Evolutionary conservation across 2,888 invertebrate genomes (phyloP), one percentile per base, ranked within the genome.

Genomic region (Drosophila phalerata): DNA sequence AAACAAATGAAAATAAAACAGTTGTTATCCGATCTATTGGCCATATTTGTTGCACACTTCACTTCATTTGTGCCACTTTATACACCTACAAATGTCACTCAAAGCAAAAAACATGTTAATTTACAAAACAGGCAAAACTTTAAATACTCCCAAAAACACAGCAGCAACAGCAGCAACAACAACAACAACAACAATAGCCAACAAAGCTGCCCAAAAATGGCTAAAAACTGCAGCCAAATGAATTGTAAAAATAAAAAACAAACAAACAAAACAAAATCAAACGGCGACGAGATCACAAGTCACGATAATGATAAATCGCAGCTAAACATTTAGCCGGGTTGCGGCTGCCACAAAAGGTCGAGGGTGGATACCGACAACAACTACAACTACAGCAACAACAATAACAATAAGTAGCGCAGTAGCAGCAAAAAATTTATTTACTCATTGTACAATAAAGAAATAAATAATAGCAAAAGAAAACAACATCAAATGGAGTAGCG

Each of bases 251-350:
- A 72, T 56, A 53, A 52, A 30, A 22, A 49, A 51, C 9, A 47
- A 45, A 34, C 8, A 19, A 34, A 34, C n/a, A 70, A 56, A 58
- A 69, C 60, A 71, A 80, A 82, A 77, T 79, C 72, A 81, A 86
- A 83, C 79, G 72, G 71, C 78, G 73, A 80, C 80, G 73, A 85
- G 86, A 88, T 86, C 86, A 86, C 88, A 88, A 86, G 86, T 85
- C 86, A 86, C 86, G 86, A 86, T 86, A 86, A 86, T 86, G 88
- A 86, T 86, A 86, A 86, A 86, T 86, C 88, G 86, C 86, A 88
- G 79, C 73, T 73, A 85, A 86, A 85, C 88, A 88, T 88, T 86
- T 88, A 85, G 80, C 79, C 84, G 75, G 81, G 69, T 73, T 83
- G 61, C 68, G 61, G 79, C 77, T 87, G 83, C 85, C 85, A 84